phyloP scores from a whole-genome alignment of 2,888 invertebrate genomes.

The Diarsia dahlii region DNA sequence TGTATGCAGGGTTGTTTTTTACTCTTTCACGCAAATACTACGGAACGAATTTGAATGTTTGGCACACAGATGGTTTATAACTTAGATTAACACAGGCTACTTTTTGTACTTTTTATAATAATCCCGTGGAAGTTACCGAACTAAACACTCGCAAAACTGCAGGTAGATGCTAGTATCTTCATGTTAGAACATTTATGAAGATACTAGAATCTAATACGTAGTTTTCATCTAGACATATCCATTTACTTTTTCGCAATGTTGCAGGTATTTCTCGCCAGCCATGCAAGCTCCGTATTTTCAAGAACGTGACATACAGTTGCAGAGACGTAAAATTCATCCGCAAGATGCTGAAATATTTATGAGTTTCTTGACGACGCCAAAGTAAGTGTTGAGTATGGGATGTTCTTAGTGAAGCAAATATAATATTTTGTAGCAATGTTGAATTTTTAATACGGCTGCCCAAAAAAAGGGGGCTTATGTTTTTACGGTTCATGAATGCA shows the following conservation, averaged over 20 bases:
- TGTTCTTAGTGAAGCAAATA: slow-evolving; percentile 1
- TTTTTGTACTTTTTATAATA: no score
- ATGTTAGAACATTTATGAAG: background rate
- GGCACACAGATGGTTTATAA: no score
- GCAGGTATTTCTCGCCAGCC: slow-evolving; percentile 69
- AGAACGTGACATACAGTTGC: slow-evolving; percentile 70
- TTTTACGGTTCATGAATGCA: no score
- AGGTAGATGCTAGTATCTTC: no score
- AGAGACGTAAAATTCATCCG: slow-evolving; percentile 76
- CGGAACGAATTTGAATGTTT: no score
- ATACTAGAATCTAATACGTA: no score
- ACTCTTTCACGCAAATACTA: no score
- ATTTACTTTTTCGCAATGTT: slow-evolving; percentile 46
- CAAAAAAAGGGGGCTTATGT: no score
- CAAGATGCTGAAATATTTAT: slow-evolving; percentile 83
- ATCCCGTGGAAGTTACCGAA: no score
- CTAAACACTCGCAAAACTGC: no score
- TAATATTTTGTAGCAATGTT: background rate
- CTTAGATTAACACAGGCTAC: no score
- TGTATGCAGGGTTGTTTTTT: no score
- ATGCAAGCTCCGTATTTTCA: slow-evolving; percentile 67
- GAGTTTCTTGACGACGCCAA: slow-evolving; percentile 72
- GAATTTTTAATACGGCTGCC: background rate
- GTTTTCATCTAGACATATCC: background rate
- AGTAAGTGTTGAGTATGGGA: slow-evolving; percentile 71